Percentiles rank a stretch among this genome's conserved stretches.
phyloP scores from a whole-genome alignment of 1,140 invertebrate species.

The Gonatopus flavifemur region DNA sequence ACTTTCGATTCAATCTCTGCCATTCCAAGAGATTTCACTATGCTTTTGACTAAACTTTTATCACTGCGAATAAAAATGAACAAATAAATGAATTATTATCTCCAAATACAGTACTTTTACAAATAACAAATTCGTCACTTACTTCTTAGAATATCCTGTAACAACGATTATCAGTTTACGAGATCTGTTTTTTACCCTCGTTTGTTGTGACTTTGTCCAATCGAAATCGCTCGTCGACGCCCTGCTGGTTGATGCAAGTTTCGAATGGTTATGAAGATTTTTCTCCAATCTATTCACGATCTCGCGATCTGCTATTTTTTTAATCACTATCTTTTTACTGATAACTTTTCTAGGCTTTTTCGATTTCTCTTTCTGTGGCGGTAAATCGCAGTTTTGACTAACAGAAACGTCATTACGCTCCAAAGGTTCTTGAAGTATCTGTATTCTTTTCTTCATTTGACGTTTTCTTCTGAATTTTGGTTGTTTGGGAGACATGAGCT shows the following conservation, averaged over 20 bases:
- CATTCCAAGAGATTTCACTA: slow-evolving; percentile 37
- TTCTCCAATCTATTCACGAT: slow-evolving; percentile 25
- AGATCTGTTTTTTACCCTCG: slow-evolving; percentile 12
- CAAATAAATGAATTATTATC: slow-evolving; percentile 3
- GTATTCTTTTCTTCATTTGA: slow-evolving; percentile 2
- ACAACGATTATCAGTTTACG: slow-evolving; percentile 38
- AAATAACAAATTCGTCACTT: slow-evolving; percentile 12
- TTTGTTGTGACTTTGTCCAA: no score
- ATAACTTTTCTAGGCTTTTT: slow-evolving; percentile 31
- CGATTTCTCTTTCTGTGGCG: slow-evolving; percentile 7
- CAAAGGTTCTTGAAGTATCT: background rate
- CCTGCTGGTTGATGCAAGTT: no score
- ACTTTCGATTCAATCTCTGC: slow-evolving; percentile 42
- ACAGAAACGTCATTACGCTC: slow-evolving; percentile 11
- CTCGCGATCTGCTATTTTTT: slow-evolving; percentile 29
- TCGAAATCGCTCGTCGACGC: slow-evolving; percentile 34
- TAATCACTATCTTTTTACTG: slow-evolving; percentile 47
- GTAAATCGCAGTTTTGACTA: background rate
- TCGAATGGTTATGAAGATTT: no score
- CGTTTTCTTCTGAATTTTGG: background rate
- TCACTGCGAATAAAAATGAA: slow-evolving; percentile 33
- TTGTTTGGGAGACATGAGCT: background rate
- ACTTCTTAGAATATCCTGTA: slow-evolving; percentile 45
- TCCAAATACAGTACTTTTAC: background rate
- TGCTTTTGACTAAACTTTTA: slow-evolving; percentile 40